Conservation (phyloP, 2,797 vertebrate species). For the Dermochelys coriacea region DNA sequence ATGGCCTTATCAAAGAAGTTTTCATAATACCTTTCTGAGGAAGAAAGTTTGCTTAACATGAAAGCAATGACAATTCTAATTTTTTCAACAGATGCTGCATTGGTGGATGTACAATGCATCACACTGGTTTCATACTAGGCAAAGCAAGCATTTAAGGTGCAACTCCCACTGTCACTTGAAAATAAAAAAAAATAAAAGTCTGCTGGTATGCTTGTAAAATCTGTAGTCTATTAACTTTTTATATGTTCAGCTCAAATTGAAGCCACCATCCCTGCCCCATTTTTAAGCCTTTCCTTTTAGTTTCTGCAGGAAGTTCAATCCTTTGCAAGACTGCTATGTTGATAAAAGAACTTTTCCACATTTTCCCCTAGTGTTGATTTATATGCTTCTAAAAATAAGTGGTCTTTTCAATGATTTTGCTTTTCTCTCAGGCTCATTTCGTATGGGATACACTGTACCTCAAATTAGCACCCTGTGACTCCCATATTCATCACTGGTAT, state of each 20-base stretch:
- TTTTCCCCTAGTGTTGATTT: not conserved
- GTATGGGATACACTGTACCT: not conserved
- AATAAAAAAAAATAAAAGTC: not conserved
- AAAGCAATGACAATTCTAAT: not conserved
- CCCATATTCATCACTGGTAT: too few species aligned
- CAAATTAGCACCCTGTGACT: too few species aligned
- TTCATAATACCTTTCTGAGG: not conserved
- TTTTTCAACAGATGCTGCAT: not conserved
- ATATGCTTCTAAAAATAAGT: conserved; percentile 8
- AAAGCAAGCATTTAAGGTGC: rapidly evolving
- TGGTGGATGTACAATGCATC: not conserved
- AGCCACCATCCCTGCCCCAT: not conserved
- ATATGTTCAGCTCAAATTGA: not conserved
- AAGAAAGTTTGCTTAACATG: not conserved
- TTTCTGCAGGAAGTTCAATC: not conserved
- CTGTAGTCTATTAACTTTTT: not conserved
- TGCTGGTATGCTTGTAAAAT: not conserved
- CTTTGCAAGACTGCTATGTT: not conserved
- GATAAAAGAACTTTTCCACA: not conserved
- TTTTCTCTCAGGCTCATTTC: not conserved
- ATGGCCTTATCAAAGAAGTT: conserved; percentile 6
- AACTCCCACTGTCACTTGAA: rapidly evolving
- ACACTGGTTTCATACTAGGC: rapidly evolving
- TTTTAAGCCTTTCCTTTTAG: conserved; percentile 25
- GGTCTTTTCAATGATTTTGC: not conserved